phyloP scores from a whole-genome alignment of 2,113 vertebrate genomes.

The Micronisus gabar region DNA sequence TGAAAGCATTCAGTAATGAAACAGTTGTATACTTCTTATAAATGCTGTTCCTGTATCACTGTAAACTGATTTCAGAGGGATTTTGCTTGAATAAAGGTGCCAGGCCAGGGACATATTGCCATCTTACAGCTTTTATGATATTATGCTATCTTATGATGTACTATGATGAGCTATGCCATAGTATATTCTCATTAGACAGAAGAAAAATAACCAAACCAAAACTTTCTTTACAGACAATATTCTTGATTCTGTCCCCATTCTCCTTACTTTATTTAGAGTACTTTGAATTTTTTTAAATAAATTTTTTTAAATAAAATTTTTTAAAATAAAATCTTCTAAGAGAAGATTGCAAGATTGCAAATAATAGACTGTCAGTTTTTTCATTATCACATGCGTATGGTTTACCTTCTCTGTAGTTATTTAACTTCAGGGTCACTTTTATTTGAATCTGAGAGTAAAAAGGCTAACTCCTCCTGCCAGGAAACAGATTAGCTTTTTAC shows the following conservation, averaged over 20 bases:
- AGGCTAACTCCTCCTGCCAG: conserved; percentile 7
- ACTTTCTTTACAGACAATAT: background rate
- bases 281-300: background rate
- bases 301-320: background rate
- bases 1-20: background rate
- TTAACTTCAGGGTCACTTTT: conserved; percentile 53
- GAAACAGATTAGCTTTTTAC: conserved; percentile 63
- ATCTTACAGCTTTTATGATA: background rate
- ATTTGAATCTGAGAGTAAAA: conserved; percentile 46
- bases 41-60: background rate
- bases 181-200: background rate
- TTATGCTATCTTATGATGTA: background rate
- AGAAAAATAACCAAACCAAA: background rate
- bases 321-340: background rate
- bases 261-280: background rate
- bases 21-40: background rate
- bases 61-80: background rate
- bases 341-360: background rate
- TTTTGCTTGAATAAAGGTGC: background rate
- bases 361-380: background rate
- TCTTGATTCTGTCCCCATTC: background rate
- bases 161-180: background rate
- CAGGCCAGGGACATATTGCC: background rate
- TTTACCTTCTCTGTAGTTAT: conserved; percentile 30
- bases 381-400: background rate